Base-by-base conservation (phyloP, 2,797 vertebrate genomes). In the Chiloscyllium punctatum region DNA sequence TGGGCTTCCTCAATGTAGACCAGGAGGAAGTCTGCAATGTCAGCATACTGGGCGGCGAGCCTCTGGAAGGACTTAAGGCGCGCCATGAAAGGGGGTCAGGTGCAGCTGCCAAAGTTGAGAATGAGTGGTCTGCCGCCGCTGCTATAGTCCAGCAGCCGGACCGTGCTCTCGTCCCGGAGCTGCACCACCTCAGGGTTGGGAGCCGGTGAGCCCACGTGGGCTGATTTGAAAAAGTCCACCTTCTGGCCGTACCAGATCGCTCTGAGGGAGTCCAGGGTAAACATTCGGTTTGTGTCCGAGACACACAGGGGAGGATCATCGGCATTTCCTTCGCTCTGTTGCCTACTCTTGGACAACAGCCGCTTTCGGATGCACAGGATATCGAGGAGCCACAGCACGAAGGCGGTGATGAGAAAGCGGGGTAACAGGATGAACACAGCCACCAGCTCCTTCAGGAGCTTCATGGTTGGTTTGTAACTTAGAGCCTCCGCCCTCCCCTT, bases 31-130 rank as follows among this genome's bases (percentile, higher is more conserved):
- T 99, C 99, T 30, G 99, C 99, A 96, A 99, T 98, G 97, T 98
- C 98, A 96, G 98, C 97, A 98, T 99, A 99, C 97, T 98, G 98
- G 96, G 98, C 97, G 95, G 98, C 98, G 97, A 99, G 98, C 97
- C 99, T 98, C 97, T 98, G 98, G 97, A 99, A 99, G 96, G 99
- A 98, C 96, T 98, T 97, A 97, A 99, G 98, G 94, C 99, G 99
- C 97, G 98, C 99, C 99, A 99, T 99, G 98, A 99, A 99, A 72
- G 99, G 99, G 95, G 99, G 99, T 99, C 99, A 99, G 98, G 99
- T 99, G 98, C 99, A 99, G 98, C 99, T 99, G 96, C 99, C 99
- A 96, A 99, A 99, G 97, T 99, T 99, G 77, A 99, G 98, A 96
- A 99, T 98, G 96, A 99, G 98, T 68, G 99, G 99, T 97, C 99